A percentile compares a stretch with the other conserved stretches of the same genome.
These are phyloP conservation scores for Melikaiella ostensackeni DNA, from an alignment of 2,888 invertebrate genomes.

Conservation along the genomic window DNA sequence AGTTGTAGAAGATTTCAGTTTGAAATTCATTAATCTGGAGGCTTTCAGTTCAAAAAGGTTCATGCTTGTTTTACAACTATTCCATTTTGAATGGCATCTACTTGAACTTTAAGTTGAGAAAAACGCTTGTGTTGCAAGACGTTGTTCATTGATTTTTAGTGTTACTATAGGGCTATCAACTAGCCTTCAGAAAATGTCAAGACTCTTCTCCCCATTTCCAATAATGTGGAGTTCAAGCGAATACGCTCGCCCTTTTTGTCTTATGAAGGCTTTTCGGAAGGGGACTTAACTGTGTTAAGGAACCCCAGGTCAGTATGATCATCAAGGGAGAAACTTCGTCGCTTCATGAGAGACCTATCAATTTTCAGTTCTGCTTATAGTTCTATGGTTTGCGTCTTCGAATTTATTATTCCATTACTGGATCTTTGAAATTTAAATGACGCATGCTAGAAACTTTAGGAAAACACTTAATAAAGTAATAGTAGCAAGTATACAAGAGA, in stretches of 20 bases:
- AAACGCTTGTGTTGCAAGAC: not conserved
- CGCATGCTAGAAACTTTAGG: not conserved
- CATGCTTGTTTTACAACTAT: not conserved
- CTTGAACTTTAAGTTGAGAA: not conserved
- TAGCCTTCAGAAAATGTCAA: conserved; percentile 6
- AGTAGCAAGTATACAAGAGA: conserved; percentile 2
- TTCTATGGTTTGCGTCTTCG: not conserved
- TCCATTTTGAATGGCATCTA: not conserved
- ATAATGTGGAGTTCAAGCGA: conserved; percentile 25
- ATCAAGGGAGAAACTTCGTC: conserved; percentile 25
- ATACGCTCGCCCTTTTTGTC: conserved; percentile 25
- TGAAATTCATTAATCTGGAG: not conserved
- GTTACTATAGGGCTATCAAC: not conserved
- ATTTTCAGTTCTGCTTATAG: not conserved
- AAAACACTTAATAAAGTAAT: not conserved
- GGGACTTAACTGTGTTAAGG: conserved; percentile 35
- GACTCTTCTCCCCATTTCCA: conserved; percentile 16
- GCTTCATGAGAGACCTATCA: not conserved
- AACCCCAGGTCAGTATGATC: conserved; percentile 31
- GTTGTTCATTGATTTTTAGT: conserved; percentile 1
- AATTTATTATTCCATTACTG: not conserved
- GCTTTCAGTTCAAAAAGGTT: no score
- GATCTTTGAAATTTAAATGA: not conserved
- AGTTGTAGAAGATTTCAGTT: not conserved
- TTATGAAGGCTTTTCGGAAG: conserved; percentile 6